Conservation (phyloP, 1,140 invertebrate genomes). For the Bathynomus jamesi region DNA sequence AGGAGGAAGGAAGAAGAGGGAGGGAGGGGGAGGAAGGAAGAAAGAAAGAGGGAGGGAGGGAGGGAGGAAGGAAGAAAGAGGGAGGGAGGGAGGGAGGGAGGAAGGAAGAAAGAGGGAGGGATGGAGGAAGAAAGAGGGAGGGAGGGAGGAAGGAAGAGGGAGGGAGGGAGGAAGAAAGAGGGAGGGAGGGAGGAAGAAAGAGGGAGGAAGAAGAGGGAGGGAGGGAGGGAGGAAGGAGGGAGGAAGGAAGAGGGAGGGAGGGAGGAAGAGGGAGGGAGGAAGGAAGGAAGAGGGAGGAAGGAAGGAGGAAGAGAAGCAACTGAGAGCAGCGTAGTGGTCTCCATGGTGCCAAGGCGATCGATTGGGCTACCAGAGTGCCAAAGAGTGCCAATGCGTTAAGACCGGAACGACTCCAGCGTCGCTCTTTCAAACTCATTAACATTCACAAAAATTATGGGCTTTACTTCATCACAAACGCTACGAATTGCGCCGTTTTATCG, state of each 20-base stretch:
- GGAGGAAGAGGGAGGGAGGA: background rate
- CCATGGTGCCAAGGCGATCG: background rate
- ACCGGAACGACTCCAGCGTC: no score
- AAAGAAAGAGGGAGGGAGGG: background rate
- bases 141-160: background rate
- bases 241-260: background rate
- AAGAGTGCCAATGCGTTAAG: background rate
- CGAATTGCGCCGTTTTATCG: no score
- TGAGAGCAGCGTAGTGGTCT: background rate
- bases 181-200: background rate
- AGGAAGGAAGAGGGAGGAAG: background rate
- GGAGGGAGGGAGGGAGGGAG: background rate
- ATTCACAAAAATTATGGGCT: no score
- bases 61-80: background rate
- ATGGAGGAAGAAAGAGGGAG: background rate
- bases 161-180: background rate
- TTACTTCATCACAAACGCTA: no score
- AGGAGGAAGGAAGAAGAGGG: background rate
- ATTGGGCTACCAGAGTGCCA: background rate
- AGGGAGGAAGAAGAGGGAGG: background rate
- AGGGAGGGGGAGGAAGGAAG: background rate
- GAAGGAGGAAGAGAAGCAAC: conserved; percentile 5
- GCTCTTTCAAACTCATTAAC: no score
- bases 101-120: background rate
- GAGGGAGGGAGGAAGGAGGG: background rate